Evolutionary conservation across 2,888 invertebrate species (phyloP).

Genomic region (Cataglyphis cursor): DNA sequence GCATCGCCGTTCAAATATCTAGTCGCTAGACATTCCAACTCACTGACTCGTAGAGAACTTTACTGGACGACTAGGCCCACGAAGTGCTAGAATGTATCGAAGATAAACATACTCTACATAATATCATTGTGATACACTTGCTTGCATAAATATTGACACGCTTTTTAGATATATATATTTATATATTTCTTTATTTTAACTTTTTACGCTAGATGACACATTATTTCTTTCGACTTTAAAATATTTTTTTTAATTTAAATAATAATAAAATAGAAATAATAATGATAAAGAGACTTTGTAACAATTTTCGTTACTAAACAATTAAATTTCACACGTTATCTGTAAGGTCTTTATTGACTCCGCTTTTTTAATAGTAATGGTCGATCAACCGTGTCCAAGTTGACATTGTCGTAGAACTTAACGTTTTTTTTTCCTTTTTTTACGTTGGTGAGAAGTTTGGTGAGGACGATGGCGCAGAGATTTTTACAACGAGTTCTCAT

Average conservation of each 20-base stretch:
- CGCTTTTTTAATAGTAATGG: not conserved
- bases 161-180: conserved; percentile 11
- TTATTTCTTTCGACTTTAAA: not conserved
- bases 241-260: not conserved
- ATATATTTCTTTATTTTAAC: not conserved
- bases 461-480: conserved; percentile 35
- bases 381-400: conserved; percentile 21
- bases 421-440: conserved; percentile 24
- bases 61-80: conserved; percentile 72
- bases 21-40: conserved; percentile 81
- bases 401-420: conserved; percentile 53
- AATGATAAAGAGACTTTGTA: not conserved
- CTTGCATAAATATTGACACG: conserved; percentile 35
- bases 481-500: conserved; percentile 37
- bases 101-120: conserved; percentile 70
- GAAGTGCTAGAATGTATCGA: conserved; percentile 74
- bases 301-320: not conserved
- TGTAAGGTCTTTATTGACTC: not conserved
- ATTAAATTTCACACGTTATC: conserved; percentile 5
- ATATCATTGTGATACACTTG: conserved; percentile 48
- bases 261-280: not conserved
- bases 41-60: conserved; percentile 77
- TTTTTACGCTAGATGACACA: not conserved
- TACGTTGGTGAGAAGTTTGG: not conserved
- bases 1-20: conserved; percentile 77